These are phyloP conservation scores for Drosophila engyochracea DNA, from an alignment of 2,888 invertebrate genomes.

Conservation along the genomic window DNA sequence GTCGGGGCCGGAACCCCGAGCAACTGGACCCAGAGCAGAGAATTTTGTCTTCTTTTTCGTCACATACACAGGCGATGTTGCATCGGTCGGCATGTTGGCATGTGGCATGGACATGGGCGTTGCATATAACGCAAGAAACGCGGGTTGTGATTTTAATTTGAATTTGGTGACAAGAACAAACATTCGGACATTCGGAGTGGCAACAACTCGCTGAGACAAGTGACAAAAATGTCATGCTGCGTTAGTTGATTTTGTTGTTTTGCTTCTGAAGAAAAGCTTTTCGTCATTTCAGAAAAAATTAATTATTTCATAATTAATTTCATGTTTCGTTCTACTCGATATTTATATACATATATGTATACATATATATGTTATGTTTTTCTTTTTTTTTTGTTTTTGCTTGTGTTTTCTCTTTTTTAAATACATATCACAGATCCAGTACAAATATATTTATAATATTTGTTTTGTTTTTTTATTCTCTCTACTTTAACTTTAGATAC, in stretches of 20 bases:
- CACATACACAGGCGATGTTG: constrained; percentile 28
- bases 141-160: constrained; percentile 11
- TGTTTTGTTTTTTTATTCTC: constrained; percentile 57
- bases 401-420: constrained; percentile 68
- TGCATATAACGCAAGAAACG: constrained; percentile 17
- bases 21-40: constrained; percentile 25
- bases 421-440: constrained; percentile 86
- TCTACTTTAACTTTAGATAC: constrained; percentile 71
- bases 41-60: constrained; percentile 59
- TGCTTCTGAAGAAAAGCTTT: constrained; percentile 66
- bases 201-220: constrained; percentile 20
- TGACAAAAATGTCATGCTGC: constrained; percentile 39
- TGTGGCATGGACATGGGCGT: constrained; percentile 16
- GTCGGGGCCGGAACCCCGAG: constrained; percentile 14
- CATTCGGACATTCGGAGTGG: constrained; percentile 30
- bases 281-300: constrained; percentile 68
- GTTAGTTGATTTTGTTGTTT: constrained; percentile 42
- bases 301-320: constrained; percentile 78
- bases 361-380: constrained; percentile 52
- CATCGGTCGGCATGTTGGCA: constrained; percentile 20
- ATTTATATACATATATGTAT: constrained; percentile 62
- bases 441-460: constrained; percentile 80
- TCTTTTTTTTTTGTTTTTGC: constrained; percentile 54
- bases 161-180: constrained; percentile 20
- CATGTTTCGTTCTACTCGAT: constrained; percentile 60